phyloP scores from a whole-genome alignment of 2,797 vertebrate genomes.

The Varecia variegata region DNA sequence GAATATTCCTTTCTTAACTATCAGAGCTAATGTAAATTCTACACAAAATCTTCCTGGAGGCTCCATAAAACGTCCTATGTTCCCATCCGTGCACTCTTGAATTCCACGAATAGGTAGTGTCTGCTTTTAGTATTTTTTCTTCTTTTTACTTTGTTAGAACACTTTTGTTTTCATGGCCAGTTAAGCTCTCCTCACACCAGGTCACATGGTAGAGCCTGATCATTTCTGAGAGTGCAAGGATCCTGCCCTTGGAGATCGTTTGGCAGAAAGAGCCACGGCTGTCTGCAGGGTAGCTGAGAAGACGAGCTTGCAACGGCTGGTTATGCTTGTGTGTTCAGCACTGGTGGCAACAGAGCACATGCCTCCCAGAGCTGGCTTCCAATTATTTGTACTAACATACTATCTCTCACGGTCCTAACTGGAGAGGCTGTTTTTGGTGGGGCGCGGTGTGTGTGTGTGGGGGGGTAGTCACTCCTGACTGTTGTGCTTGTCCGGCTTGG shows the following conservation, averaged over 20 bases:
- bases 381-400: too few species aligned
- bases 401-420: accelerated
- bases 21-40: background rate
- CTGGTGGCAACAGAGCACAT: background rate
- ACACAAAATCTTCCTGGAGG: background rate
- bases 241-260: too few species aligned
- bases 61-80: background rate
- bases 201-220: background rate
- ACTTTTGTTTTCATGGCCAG: background rate
- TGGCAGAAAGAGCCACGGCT: background rate
- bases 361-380: background rate
- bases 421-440: background rate
- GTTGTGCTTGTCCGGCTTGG: background rate
- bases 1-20: background rate
- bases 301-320: background rate
- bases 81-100: background rate
- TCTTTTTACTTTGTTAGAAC: background rate
- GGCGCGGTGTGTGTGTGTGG: too few species aligned
- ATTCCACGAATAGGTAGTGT: background rate
- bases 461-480: background rate
- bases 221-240: background rate
- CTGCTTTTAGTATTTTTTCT: background rate
- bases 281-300: background rate
- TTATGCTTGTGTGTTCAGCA: background rate
- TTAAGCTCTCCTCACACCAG: background rate